Evolutionary conservation across 2,113 vertebrate genomes (phyloP).

Genomic region (Lophius piscatorius): DNA sequence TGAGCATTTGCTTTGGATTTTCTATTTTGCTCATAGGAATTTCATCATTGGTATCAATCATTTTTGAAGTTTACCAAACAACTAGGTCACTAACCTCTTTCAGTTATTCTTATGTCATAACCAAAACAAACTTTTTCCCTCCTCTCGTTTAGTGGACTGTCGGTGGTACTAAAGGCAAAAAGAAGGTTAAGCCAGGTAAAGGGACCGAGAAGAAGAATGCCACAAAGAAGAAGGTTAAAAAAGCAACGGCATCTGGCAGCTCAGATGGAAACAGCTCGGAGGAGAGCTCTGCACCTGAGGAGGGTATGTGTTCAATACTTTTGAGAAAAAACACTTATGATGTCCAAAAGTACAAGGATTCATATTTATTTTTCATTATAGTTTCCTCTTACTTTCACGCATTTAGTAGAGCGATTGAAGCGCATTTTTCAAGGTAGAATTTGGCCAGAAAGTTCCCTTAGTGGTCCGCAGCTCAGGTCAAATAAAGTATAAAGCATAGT

Average conservation of each 20-base stretch:
- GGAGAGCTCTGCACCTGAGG: constrained; percentile 96
- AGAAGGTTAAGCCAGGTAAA: constrained; percentile 92
- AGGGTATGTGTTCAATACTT: constrained; percentile 81
- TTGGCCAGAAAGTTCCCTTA: too few species aligned
- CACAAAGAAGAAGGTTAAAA: constrained; percentile 89
- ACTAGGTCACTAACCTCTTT: neutral
- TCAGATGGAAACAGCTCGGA: constrained; percentile 95
- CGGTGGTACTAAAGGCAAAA: constrained; percentile 96
- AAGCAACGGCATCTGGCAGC: constrained; percentile 94
- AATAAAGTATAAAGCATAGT: too few species aligned
- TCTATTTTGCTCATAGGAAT: too few species aligned
- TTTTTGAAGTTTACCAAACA: too few species aligned
- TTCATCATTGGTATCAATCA: too few species aligned
- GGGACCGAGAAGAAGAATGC: constrained; percentile 90
- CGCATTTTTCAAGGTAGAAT: too few species aligned
- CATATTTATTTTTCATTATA: too few species aligned
- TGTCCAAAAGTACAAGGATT: too few species aligned
- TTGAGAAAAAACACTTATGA: neutral
- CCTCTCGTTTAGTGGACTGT: constrained; percentile 90
- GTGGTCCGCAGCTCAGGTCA: too few species aligned
- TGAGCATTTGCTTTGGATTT: fast-evolving
- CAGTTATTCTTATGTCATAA: neutral
- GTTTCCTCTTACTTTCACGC: too few species aligned
- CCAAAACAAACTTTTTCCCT: neutral
- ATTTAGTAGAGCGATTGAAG: too few species aligned